Evolutionary conservation across 2,888 invertebrate species (phyloP).

Genomic region (Atherix ibis): DNA sequence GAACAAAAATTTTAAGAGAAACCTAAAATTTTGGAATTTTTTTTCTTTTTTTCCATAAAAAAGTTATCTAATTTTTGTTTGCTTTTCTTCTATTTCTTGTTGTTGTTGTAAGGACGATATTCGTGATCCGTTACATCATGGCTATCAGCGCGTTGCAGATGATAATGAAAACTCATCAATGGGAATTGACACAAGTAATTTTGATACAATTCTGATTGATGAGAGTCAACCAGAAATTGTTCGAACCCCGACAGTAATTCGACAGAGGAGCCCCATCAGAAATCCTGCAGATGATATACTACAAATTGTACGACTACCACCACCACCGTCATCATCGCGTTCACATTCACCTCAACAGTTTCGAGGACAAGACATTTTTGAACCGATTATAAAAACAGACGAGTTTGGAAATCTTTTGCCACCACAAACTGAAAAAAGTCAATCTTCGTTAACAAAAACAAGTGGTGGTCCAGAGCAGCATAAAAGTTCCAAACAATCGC

Average conservation of each 20-base stretch:
- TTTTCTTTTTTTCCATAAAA: conserved; percentile 1
- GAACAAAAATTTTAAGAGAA: too few relatives aligned
- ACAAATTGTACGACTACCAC: too few relatives aligned
- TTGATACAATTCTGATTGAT: conserved; percentile 32
- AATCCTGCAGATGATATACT: too few relatives aligned
- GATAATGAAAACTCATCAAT: conserved; percentile 37
- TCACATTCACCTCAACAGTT: too few relatives aligned
- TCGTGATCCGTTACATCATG: conserved; percentile 19
- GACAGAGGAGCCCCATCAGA: too few relatives aligned
- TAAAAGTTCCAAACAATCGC: conserved; percentile 15
- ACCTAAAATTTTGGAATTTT: neutral
- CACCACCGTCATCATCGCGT: conserved; percentile 1
- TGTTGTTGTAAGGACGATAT: conserved; percentile 17
- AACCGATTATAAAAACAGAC: conserved; percentile 12
- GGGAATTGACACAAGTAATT: conserved; percentile 44
- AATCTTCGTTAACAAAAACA: conserved; percentile 24
- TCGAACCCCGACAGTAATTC: too few relatives aligned
- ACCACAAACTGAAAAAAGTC: conserved; percentile 7
- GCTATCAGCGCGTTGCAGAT: conserved; percentile 27
- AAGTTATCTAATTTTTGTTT: neutral
- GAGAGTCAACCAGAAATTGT: conserved; percentile 3
- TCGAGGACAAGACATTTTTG: neutral
- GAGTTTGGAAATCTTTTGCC: conserved; percentile 9
- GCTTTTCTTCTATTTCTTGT: conserved; percentile 1
- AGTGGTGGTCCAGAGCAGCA: conserved; percentile 13